Percentiles rank a stretch among this genome's conserved stretches.
These are phyloP conservation scores for Microplitis deprimator DNA, from an alignment of 2,888 invertebrate genomes.

Conservation along the genomic window DNA sequence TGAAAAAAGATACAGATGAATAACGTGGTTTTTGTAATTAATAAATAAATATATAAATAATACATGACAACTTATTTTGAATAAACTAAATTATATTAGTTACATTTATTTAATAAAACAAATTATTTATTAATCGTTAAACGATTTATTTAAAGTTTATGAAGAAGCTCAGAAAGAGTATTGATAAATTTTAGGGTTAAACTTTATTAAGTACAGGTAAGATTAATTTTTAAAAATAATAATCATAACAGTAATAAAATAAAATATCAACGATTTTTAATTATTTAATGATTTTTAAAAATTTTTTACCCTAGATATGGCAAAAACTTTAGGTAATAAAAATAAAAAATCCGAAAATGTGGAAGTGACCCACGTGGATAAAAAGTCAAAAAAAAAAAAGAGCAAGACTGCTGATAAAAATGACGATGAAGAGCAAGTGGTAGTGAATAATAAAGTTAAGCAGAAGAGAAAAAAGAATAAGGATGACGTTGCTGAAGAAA, in stretches of 20 bases:
- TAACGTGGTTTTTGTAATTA: conserved; percentile 8
- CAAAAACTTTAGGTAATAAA: conserved; percentile 4
- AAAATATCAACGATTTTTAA: not conserved
- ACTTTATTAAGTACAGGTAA: not conserved
- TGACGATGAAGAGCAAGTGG: conserved; percentile 24
- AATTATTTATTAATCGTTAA: not conserved
- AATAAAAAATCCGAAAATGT: not conserved
- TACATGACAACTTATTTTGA: not conserved
- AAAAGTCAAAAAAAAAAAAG: conserved; percentile 20
- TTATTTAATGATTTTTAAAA: too few species aligned
- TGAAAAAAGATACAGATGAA: conserved; percentile 6
- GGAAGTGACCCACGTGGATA: not conserved
- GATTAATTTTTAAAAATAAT: not conserved
- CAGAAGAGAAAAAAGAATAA: conserved; percentile 17
- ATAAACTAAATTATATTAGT: not conserved
- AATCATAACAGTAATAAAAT: not conserved
- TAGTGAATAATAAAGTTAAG: conserved; percentile 19
- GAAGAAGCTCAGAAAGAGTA: not conserved
- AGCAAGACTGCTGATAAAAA: conserved; percentile 2
- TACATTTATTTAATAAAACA: not conserved
- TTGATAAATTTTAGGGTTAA: not conserved
- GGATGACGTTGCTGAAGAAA: conserved; percentile 14
- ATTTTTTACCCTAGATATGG: not conserved
- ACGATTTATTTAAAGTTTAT: not conserved
- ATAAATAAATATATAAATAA: conserved; percentile 10